Evolutionary conservation across 2,797 vertebrate species (phyloP), one percentile per base, ranked within the genome.

Genomic region (Acipenser transmontanus): DNA sequence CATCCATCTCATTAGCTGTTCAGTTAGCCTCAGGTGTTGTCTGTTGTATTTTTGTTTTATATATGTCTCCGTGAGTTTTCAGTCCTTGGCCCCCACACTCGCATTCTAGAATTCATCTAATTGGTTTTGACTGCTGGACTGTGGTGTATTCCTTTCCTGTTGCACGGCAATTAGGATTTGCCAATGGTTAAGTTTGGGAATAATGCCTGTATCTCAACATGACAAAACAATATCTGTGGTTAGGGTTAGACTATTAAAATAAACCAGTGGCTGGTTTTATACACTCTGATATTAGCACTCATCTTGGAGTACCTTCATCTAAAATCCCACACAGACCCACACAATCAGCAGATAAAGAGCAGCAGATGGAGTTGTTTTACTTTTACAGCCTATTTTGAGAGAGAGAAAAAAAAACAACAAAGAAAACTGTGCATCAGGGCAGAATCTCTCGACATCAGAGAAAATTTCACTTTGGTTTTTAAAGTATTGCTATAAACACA

Each of bases 21-120:
- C 61, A 70, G 67, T 72, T 66, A 66, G 50, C 50, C 70, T 67
- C 14, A 66, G 61, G 61, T 49, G 17, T 50, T 65, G 59, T 47
- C 48, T 63, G 54, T 50, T 34, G 34, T 47, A 8, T 49, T 56
- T 17, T 17, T 17, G 49, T 20, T 54, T 7, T 13, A 49, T 51
- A 49, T 54, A 47, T 20, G 34, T 50, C 50, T 63, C 49, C 47
- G 50, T 67, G 9, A n/a, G 51, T 8, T 51, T 13, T 13, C 34
- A 17, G 17, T 17, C 17, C 47, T 13, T 65, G n/a, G 7, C 1
- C 61, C 20, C 13, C 6, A 57, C 50, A 63, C 57, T 48, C 48
- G 1, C n/a, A 20, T 14, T 59, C 51, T 63, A 34, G 34, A 34
- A 34, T 34, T 3, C 34, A 34, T 34, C 48, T 47, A 7, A 17